Evolutionary conservation across 1,140 invertebrate genomes (phyloP).

Genomic region (Aphidius ervi): DNA sequence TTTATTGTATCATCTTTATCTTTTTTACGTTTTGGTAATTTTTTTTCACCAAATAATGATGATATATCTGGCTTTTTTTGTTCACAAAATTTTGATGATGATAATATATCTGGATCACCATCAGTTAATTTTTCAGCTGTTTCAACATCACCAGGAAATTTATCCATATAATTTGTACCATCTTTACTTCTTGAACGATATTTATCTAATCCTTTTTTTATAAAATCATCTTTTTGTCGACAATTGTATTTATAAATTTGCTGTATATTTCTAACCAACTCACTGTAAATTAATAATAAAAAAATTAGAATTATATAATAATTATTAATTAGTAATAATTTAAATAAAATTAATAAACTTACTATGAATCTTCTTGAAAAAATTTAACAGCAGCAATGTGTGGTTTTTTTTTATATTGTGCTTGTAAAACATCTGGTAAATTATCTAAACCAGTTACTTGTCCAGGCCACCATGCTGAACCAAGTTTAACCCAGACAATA

Average conservation of each 20-base stretch:
- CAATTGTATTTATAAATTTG: constrained; percentile 74
- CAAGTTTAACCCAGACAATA: constrained; percentile 77
- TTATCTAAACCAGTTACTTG: constrained; percentile 63
- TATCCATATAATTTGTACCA: constrained; percentile 60
- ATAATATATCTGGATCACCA: constrained; percentile 64
- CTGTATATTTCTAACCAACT: constrained; percentile 69
- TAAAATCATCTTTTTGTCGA: constrained; percentile 71
- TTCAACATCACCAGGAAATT: constrained; percentile 69
- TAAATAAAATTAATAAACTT: constrained; percentile 46
- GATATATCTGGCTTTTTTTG: constrained; percentile 56
- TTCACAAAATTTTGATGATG: constrained; percentile 59
- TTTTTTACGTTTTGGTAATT: constrained; percentile 42
- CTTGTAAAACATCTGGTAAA: constrained; percentile 59
- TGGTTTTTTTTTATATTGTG: constrained; percentile 61
- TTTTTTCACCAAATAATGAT: constrained; percentile 47
- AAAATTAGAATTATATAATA: constrained; percentile 21
- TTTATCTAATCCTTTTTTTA: constrained; percentile 72
- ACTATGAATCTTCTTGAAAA: constrained; percentile 77
- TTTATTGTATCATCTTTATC: constrained; percentile 30
- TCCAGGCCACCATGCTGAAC: constrained; percentile 74
- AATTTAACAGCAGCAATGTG: constrained; percentile 76
- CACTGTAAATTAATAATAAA: constrained; percentile 58
- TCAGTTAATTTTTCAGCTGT: constrained; percentile 64
- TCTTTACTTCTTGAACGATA: constrained; percentile 58
- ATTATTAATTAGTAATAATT: constrained; percentile 22